Evolutionary conservation across 2,888 invertebrate genomes (phyloP).

Genomic region (Kryphioiulus occultus): DNA sequence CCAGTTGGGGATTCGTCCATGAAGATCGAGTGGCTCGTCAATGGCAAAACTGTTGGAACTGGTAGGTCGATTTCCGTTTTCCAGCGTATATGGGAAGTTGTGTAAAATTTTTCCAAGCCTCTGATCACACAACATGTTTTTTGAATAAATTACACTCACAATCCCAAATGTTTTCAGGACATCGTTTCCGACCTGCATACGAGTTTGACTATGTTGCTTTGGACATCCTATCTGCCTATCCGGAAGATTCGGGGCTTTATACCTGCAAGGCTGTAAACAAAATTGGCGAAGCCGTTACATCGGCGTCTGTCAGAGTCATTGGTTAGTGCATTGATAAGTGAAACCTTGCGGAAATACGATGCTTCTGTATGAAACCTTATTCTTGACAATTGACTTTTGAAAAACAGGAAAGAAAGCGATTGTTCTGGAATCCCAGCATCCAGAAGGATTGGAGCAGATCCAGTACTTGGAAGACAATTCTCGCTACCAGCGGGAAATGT

Average conservation of each 20-base stretch:
- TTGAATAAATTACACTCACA: not conserved
- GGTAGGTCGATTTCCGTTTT: constrained; percentile 67
- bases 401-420: constrained; percentile 59
- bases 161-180: constrained; percentile 61
- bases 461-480: constrained; percentile 74
- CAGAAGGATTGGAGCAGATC: constrained; percentile 62
- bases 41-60: constrained; percentile 89
- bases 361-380: not conserved
- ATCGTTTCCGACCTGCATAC: constrained; percentile 93
- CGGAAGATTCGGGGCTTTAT: constrained; percentile 96
- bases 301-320: constrained; percentile 86
- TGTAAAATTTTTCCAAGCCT: not conserved
- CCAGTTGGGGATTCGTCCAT: constrained; percentile 89
- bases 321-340: constrained; percentile 58
- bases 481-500: constrained; percentile 81
- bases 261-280: constrained; percentile 94
- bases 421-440: constrained; percentile 62
- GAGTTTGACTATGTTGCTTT: constrained; percentile 98
- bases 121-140: not conserved
- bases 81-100: not conserved
- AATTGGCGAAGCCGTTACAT: constrained; percentile 92
- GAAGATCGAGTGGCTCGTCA: constrained; percentile 96
- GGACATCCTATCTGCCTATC: constrained; percentile 93
- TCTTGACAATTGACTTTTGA: not conserved
- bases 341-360: not conserved